Base-by-base conservation (phyloP, 64 coral and sea anemone genomes). In the Hydrozoanthus tunicans region DNA sequence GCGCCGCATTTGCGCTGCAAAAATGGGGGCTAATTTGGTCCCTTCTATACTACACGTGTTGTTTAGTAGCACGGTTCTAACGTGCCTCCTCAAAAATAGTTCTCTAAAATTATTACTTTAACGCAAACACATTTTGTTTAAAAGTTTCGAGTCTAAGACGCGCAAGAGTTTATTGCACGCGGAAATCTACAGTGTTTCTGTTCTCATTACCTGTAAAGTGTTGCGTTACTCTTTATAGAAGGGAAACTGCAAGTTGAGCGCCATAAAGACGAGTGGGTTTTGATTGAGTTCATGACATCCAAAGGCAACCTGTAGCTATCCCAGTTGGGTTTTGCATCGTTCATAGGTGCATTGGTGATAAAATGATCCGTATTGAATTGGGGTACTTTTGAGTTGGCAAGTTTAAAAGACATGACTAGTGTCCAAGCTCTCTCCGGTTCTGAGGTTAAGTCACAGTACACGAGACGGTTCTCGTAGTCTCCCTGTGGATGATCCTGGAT, bases 241-340 rank as follows among this genome's bases (percentile, higher is more conserved):
- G 11, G 51, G 73, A 92, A 92, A 53, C 68, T 77, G 53, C 80
- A 89, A 4, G 94, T 95, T 52, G 85, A 70, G 56, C 93, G 80
- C 93, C 93, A 95, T 71, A 92, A 86, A 53, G 83, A 73, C 1
- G 94, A 95, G 24, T 89, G 77, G 60, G 26, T 65, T 26, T 56
- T 85, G 4, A 95, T 9, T 14, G 85, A 66, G 6, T 61, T 83
- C 93, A 94, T 94, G 32, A 59, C 23, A 20, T 26, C 69, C 64
- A 79, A 3, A 9, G 90, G 84, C 90, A 92, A 75, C 6, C 94
- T 84, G 83, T 92, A 95, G 14, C 43, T 10, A 11, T 77, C 43
- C 90, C 94, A 92, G 77, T 95, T 95, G 2, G 93, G 93, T 0
- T 59, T 68, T 73, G 86, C 59, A 43, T 93, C 82, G 59, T 93